Conservation (phyloP, 2,113 vertebrate species). For the Ptychochromis oligacanthus region DNA sequence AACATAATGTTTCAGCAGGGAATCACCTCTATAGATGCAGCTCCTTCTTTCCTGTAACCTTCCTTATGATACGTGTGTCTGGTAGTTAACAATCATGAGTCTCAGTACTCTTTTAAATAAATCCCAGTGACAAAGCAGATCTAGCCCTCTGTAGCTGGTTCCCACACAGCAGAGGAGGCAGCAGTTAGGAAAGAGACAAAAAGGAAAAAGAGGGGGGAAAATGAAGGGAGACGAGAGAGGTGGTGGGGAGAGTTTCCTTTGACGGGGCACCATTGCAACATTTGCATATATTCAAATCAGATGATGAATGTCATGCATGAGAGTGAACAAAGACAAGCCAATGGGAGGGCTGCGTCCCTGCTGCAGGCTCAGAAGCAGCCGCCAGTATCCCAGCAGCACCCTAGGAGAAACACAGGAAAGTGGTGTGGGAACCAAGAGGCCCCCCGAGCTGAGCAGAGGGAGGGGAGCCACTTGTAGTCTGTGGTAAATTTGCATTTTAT, state of each 20-base stretch:
- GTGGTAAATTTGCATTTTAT: conserved; percentile 76
- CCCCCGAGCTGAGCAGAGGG: conserved; percentile 58
- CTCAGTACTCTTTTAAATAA: conserved; percentile 47
- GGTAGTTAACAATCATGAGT: conserved; percentile 64
- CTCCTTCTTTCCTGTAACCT: not conserved
- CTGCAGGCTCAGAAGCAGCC: conserved; percentile 54
- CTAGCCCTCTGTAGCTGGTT: conserved; percentile 55
- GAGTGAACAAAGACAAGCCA: conserved; percentile 74
- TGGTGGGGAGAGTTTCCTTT: conserved; percentile 53
- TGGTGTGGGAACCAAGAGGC: conserved; percentile 80
- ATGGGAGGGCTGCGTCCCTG: conserved; percentile 62
- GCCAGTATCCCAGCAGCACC: conserved; percentile 65
- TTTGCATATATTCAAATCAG: conserved; percentile 85
- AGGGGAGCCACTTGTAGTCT: conserved; percentile 72
- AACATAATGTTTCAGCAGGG: not conserved
- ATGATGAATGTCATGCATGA: conserved; percentile 65
- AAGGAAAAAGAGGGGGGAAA: conserved; percentile 64
- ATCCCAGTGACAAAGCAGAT: conserved; percentile 68
- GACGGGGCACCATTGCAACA: conserved; percentile 60
- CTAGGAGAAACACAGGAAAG: conserved; percentile 69
- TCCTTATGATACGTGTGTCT: conserved; percentile 28
- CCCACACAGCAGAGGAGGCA: conserved; percentile 57
- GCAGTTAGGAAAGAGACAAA: conserved; percentile 54
- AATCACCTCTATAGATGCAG: not conserved
- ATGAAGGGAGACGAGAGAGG: conserved; percentile 39